phyloP scores from a whole-genome alignment of 64 coral and sea anemone genomes.

The Montipora capricornis region DNA sequence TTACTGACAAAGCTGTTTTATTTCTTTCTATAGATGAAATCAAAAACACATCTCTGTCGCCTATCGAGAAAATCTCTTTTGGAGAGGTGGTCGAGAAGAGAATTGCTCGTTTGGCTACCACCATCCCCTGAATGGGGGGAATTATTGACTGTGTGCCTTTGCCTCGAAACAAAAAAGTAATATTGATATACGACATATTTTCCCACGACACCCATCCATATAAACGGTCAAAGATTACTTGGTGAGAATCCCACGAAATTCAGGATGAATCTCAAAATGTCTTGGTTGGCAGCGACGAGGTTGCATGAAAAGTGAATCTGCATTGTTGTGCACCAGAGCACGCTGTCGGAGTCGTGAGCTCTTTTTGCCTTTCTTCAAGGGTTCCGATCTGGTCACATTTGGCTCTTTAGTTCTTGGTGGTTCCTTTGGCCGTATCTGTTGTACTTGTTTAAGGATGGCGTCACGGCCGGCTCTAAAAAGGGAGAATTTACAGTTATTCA shows the following conservation, averaged over 20 bases:
- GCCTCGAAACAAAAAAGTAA: too few relatives aligned
- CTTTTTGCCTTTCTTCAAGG: background rate
- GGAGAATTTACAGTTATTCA: background rate
- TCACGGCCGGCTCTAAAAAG: slow-evolving; percentile 25
- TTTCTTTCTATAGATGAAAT: too few relatives aligned
- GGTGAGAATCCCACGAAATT: slow-evolving; percentile 12
- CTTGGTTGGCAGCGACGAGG: slow-evolving; percentile 43
- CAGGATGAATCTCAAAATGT: slow-evolving; percentile 73
- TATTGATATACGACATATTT: too few relatives aligned
- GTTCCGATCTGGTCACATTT: slow-evolving; percentile 8
- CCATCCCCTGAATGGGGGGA: too few relatives aligned
- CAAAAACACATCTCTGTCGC: too few relatives aligned
- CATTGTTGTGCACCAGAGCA: slow-evolving; percentile 12
- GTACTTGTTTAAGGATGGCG: slow-evolving; percentile 32
- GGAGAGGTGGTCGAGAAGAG: too few relatives aligned
- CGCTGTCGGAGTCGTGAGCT: background rate
- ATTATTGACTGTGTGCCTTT: too few relatives aligned
- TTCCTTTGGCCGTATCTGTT: slow-evolving; percentile 14
- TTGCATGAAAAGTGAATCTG: slow-evolving; percentile 62
- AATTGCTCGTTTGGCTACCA: too few relatives aligned
- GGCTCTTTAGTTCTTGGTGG: background rate
- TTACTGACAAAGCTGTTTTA: too few relatives aligned
- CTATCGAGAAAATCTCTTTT: too few relatives aligned
- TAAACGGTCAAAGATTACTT: background rate
- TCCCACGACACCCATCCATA: too few relatives aligned